A percentile compares a stretch with the other conserved stretches of the same genome.
Evolutionary conservation across 2,113 vertebrate species (phyloP).

Genomic region (Melanotaenia duboulayi): DNA sequence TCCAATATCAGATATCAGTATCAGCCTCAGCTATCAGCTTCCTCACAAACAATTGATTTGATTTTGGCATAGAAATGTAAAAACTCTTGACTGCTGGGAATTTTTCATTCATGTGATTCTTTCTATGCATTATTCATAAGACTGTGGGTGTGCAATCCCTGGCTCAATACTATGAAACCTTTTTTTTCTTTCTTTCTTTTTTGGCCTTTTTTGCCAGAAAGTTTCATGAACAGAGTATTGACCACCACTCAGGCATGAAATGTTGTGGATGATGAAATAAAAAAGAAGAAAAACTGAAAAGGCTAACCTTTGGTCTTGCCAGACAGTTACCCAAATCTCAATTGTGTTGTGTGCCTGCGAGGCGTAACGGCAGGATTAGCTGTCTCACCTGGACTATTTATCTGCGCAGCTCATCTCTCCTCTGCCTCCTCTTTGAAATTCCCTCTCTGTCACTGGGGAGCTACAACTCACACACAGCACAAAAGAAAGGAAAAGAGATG

Average conservation of each 20-base stretch:
- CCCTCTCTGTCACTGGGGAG: conserved; percentile 50
- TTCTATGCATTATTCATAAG: conserved; percentile 29
- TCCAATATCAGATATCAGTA: conserved; percentile 48
- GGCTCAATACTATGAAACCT: conserved; percentile 13
- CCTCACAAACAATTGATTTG: conserved; percentile 16
- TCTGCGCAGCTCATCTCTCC: conserved; percentile 67
- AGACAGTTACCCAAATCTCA: conserved; percentile 45
- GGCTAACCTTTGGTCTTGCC: conserved; percentile 30
- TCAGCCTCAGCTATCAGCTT: conserved; percentile 3
- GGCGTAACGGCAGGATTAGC: conserved; percentile 66
- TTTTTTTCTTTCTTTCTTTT: too few species aligned
- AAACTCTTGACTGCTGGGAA: conserved; percentile 4
- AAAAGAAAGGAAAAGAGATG: conserved; percentile 15
- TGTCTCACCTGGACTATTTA: conserved; percentile 69
- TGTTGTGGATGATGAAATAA: not conserved
- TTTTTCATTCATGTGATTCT: conserved; percentile 19
- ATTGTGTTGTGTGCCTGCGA: conserved; percentile 54
- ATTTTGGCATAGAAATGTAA: conserved; percentile 10
- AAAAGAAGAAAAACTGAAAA: conserved; percentile 15
- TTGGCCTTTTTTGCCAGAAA: conserved; percentile 21
- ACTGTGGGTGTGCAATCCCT: conserved; percentile 13
- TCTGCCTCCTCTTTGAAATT: conserved; percentile 62
- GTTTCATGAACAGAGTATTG: conserved; percentile 13
- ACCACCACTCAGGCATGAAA: conserved; percentile 3
- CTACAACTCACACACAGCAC: conserved; percentile 45